Evolutionary conservation across 1,140 invertebrate genomes (phyloP).

Genomic region (Pogonus chalceus): DNA sequence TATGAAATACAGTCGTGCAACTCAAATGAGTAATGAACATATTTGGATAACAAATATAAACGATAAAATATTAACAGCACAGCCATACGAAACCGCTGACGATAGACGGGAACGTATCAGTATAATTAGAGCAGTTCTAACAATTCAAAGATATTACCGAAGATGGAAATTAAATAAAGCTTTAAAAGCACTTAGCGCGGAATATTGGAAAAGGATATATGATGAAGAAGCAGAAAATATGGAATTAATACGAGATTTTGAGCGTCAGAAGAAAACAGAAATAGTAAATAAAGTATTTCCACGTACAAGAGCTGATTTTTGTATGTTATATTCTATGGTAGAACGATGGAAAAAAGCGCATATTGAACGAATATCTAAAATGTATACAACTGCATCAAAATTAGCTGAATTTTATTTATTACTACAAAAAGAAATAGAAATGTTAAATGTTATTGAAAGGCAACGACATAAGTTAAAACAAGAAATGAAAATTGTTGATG

Average conservation of each 20-base stretch:
- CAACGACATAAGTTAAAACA: conserved; percentile 44
- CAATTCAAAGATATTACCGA: conserved; percentile 19
- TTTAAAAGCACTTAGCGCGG: conserved; percentile 29
- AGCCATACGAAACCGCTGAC: conserved; percentile 44
- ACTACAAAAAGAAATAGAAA: conserved; percentile 52
- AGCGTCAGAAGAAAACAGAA: conserved; percentile 40
- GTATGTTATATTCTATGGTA: conserved; percentile 50
- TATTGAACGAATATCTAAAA: conserved; percentile 43
- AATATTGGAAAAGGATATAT: conserved; percentile 40
- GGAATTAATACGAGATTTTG: conserved; percentile 36
- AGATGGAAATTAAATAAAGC: conserved; percentile 29
- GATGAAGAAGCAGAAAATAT: conserved; percentile 40
- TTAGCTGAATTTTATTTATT: conserved; percentile 49
- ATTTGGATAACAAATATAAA: conserved; percentile 44
- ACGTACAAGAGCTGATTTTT: conserved; percentile 48
- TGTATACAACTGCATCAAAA: conserved; percentile 45
- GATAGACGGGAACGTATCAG: conserved; percentile 38
- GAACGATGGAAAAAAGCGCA: conserved; percentile 52
- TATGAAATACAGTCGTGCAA: conserved; percentile 38
- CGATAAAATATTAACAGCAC: conserved; percentile 44
- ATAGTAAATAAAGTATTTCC: conserved; percentile 48
- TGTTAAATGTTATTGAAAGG: conserved; percentile 48
- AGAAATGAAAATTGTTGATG: conserved; percentile 40
- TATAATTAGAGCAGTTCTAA: conserved; percentile 24
- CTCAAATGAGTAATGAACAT: conserved; percentile 43